Base-by-base conservation (phyloP, 30 jellyfish, hydroid and myxozoan genomes). In the Pseudorhiza aurosa region DNA sequence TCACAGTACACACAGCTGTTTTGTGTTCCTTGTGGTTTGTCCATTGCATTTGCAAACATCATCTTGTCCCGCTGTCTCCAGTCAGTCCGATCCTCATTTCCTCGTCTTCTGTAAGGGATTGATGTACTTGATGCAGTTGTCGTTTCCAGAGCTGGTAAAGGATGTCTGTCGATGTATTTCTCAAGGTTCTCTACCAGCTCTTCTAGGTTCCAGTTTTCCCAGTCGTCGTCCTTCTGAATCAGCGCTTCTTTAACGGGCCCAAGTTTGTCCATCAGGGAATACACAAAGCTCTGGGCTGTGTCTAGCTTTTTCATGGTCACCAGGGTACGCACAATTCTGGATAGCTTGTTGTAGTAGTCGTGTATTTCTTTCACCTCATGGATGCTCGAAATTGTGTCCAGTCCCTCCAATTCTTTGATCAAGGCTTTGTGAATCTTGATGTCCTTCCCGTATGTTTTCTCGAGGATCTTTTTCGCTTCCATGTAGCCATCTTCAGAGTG, bases 131-230 rank as follows among this genome's bases (percentile, higher is more conserved):
- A 59, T 67, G 60, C 67, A 33, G 68, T 30, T 8, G 19, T 49
- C 6, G 56, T 17, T 68, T 68, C 82, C 35, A 17, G 14, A 42
- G 4, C 27, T 26, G 82, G 82, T 65, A 75, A 32, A 8, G 77
- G 88, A 77, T 77, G 75, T 62, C 92, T 81, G 70, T 64, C 86
- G 27, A 79, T 30, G 72, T 79, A 64, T 30, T 81, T 81, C 43
- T 39, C 65, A 21, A 81, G 63, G 60, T 67, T 64, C 44, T 62
- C 87, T 29, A 67, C 90, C 40, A 77, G 68, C 33, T 77, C 74
- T 46, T 62, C 40, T 46, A 77, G 84, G 21, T 68, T 21, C 83
- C 86, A 77, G 28, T 56, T 39, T 75, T 77, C 71, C 51, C 75
- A 77, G 60, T 67, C 69, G 24, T 77, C 71, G 75, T 65, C 92